Base-by-base conservation (phyloP, 2,888 invertebrate genomes). In the Leptopilina myrica region DNA sequence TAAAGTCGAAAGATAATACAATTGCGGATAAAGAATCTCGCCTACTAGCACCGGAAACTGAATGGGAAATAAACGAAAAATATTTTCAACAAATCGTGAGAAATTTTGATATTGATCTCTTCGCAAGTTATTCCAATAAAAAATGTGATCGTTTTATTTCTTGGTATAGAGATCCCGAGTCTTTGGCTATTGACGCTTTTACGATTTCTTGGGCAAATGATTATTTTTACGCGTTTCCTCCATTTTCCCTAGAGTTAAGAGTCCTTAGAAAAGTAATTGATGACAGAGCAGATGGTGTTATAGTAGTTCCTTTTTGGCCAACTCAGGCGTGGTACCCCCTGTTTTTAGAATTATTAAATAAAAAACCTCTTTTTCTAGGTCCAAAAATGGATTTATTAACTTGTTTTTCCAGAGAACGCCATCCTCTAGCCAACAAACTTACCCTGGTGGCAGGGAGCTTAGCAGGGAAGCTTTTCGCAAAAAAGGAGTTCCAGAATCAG, bases 371-470 rank as follows among this genome's bases (percentile, higher is more conserved):
- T 20, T 20, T 56, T 43, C 65, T 78, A 33, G 43, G 49, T 49
- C 80, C 80, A n/a, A 64, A 7, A 75, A 12, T 2, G 43, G 75
- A 85, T 64, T 80, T 86, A 62, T 80, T 85, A 9, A 75, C 77
- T 81, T 78, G n/a, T 69, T 80, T 81, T 1, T 64, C 79, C 80
- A 85, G 86, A 49, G 43, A 53, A 12, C 75, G 40, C 14, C 86
- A 87, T 67, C 86, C 85, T 11, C 56, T 81, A 9, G 62, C 64
- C 77, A 14, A 65, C 33, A 67, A 81, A 20, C 83, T 86, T 86
- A 77, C 85, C 85, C 85, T 87, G 85, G 85, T 81, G 64, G 86
- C 83, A 77, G 86, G 82, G 33, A 77, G 62, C 76, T 82, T 87
- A 79, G 87, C 85, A 8, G 83, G 80, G 64, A 83, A 65, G 83